These are phyloP conservation scores for Bicyclus anynana DNA, from an alignment of 1,140 invertebrate genomes.

Conservation along the genomic window DNA sequence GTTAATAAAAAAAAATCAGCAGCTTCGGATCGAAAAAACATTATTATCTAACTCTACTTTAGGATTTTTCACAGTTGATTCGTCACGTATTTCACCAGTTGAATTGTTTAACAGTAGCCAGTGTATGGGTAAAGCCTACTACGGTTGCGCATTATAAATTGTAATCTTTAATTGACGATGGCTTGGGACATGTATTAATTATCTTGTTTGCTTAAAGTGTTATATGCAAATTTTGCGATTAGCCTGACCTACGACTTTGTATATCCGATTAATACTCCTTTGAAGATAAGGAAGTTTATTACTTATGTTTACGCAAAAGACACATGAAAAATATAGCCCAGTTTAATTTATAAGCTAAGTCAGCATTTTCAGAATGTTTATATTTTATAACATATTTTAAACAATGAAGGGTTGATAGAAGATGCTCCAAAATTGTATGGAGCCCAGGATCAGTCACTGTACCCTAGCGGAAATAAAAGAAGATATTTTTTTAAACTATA, in stretches of 20 bases:
- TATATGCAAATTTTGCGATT: background rate
- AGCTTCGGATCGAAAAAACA: background rate
- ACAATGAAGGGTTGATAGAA: no score
- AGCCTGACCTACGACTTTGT: background rate
- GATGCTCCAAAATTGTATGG: no score
- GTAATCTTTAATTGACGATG: conserved; percentile 42
- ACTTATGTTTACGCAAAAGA: no score
- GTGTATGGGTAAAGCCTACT: conserved; percentile 2
- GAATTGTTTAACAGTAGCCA: conserved; percentile 23
- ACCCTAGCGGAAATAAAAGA: no score
- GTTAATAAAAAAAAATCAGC: background rate
- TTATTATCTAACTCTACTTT: background rate
- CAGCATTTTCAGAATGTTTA: no score
- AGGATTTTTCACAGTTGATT: conserved; percentile 11
- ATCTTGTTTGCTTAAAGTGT: conserved; percentile 34
- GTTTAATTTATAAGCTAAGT: no score
- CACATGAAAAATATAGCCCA: no score
- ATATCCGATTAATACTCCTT: background rate
- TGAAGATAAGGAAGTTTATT: background rate
- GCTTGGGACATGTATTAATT: conserved; percentile 42
- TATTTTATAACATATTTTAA: no score
- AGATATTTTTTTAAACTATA: no score
- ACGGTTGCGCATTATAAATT: conserved; percentile 19
- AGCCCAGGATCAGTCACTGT: no score
- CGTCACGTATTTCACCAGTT: conserved; percentile 15